Percentiles rank a stretch among this genome's conserved stretches.
Evolutionary conservation across 2,888 invertebrate species (phyloP).

Genomic region (Ametastegia equiseti): DNA sequence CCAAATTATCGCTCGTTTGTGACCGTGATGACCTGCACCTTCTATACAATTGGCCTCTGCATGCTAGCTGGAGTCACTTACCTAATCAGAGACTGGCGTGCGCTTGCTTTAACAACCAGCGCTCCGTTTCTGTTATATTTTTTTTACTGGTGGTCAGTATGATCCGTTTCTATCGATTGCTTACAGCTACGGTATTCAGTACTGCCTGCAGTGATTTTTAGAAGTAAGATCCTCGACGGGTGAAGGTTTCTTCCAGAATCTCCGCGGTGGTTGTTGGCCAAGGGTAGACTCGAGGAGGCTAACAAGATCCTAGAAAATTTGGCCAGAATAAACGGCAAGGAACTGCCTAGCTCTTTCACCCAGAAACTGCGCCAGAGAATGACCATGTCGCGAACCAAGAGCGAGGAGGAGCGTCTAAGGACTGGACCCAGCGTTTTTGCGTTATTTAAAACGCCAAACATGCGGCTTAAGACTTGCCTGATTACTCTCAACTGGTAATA

Average conservation of each 20-base stretch:
- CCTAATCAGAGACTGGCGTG: conserved; percentile 90
- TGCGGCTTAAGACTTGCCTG: conserved; percentile 90
- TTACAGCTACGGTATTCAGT: neutral
- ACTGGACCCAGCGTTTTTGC: conserved; percentile 80
- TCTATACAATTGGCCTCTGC: conserved; percentile 92
- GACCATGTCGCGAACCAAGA: conserved; percentile 79
- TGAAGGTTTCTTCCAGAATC: conserved; percentile 90
- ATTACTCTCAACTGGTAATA: conserved; percentile 90
- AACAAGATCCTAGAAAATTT: conserved; percentile 86
- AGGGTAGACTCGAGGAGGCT: conserved; percentile 89
- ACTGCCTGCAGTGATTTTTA: neutral
- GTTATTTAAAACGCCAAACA: conserved; percentile 90
- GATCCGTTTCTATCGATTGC: too few species aligned
- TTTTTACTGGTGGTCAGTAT: conserved; percentile 85
- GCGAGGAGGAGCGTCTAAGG: conserved; percentile 76
- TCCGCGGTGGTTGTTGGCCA: conserved; percentile 93
- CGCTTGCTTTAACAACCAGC: conserved; percentile 88
- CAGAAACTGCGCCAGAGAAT: conserved; percentile 86
- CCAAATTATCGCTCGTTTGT: conserved; percentile 94
- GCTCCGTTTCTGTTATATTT: conserved; percentile 91
- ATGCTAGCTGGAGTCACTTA: conserved; percentile 91
- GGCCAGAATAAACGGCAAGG: conserved; percentile 87
- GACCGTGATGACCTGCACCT: conserved; percentile 94
- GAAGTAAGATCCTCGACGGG: conserved; percentile 34
- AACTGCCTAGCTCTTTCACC: conserved; percentile 85